phyloP scores from a whole-genome alignment of 2,113 vertebrate species.

The pig (Sus scrofa) region DNA sequence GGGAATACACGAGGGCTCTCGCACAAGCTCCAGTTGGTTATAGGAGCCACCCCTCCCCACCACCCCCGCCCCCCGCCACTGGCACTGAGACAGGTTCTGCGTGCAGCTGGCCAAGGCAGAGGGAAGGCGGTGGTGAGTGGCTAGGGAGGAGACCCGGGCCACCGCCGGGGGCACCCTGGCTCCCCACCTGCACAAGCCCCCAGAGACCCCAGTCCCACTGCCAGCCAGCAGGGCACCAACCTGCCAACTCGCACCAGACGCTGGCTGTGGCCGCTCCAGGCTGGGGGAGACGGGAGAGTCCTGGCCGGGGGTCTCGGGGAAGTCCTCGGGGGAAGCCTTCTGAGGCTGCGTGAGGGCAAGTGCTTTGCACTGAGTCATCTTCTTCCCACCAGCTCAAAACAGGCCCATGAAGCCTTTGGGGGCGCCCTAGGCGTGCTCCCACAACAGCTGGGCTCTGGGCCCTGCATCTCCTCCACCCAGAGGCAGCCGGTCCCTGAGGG shows the following conservation, averaged over 20 bases:
- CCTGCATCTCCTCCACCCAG: accelerated
- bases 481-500: too few species aligned
- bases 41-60: too few species aligned
- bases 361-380: background rate
- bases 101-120: background rate
- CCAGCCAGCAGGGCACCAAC: background rate
- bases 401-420: accelerated
- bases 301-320: background rate
- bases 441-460: too few species aligned
- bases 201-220: background rate
- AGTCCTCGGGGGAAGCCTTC: background rate
- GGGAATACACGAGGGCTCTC: background rate
- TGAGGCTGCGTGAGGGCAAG: background rate
- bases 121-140: background rate
- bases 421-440: background rate
- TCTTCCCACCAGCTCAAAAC: background rate
- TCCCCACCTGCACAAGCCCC: too few species aligned
- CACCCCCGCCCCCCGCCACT: too few species aligned
- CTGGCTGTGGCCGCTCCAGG: background rate
- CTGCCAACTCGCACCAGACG: background rate
- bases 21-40: background rate
- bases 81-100: background rate
- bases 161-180: background rate
- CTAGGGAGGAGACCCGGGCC: background rate
- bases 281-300: background rate